Evolutionary conservation across 1,140 invertebrate genomes (phyloP).

Genomic region (Trichonephila inaurata): DNA sequence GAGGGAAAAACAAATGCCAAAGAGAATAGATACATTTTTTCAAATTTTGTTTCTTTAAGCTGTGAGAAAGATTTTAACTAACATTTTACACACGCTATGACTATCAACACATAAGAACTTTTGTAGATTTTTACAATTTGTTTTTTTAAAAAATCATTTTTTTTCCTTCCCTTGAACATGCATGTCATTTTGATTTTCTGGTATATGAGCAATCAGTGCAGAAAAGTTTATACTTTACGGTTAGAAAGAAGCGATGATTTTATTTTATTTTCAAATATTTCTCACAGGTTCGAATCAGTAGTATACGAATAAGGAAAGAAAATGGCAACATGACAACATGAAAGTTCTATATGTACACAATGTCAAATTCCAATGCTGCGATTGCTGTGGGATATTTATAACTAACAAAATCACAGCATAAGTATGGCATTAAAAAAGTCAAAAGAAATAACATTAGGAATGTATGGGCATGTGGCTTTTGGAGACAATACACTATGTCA

Average conservation of each 20-base stretch:
- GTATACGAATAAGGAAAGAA: slow-evolving; percentile 18
- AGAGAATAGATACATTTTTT: neutral
- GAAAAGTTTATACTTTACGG: neutral
- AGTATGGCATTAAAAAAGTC: slow-evolving; percentile 68
- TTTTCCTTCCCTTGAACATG: neutral
- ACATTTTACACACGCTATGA: neutral
- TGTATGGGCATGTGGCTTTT: slow-evolving; percentile 67
- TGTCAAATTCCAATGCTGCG: slow-evolving; percentile 63
- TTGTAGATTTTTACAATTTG: neutral
- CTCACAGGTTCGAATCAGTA: neutral
- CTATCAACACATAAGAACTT: neutral
- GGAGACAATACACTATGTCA: slow-evolving; percentile 66
- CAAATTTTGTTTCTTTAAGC: slow-evolving; percentile 23
- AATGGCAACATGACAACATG: slow-evolving; percentile 68
- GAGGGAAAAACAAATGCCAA: slow-evolving; percentile 22
- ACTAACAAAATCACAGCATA: slow-evolving; percentile 70
- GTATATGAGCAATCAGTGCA: neutral
- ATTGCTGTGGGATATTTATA: slow-evolving; percentile 62
- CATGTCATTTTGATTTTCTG: neutral
- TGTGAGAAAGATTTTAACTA: slow-evolving; percentile 55
- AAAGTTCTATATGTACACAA: slow-evolving; percentile 76
- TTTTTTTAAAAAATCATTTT: neutral
- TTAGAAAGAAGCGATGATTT: neutral
- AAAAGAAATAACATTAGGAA: slow-evolving; percentile 67
- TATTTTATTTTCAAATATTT: slow-evolving; percentile 43